Evolutionary conservation across 2,888 invertebrate genomes (phyloP), one percentile per base, ranked within the genome.

Genomic region (Margaritifera margaritifera): DNA sequence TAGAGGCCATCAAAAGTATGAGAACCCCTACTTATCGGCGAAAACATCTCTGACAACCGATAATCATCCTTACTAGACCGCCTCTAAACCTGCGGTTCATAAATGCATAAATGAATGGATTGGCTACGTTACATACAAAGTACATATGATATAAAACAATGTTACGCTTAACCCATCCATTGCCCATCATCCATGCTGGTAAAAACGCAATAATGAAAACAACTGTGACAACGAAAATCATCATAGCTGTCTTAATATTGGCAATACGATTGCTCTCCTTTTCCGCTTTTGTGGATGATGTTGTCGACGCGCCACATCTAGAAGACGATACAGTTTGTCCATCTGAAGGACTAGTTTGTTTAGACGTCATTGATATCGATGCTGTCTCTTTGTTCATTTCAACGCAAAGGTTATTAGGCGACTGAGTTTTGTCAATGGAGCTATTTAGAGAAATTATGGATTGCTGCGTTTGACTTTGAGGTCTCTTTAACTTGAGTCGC

Each of bases 141-240:
- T 89, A 89, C 80, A 88, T 84, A 71, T 89, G 88, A 72, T 87
- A 89, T 5, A 88, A 74, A 19, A 84, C 75, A 54, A 76, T 71
- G 60, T 83, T 82, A 66, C 81, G 78, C 0, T 71, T 66, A 2
- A 87, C 66, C 53, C 84, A 65, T 19, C 61, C 31, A 42, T 84
- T 75, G 11, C 86, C 83, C 84, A 86, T 88, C 18, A 89, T 75
- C 77, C 83, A 85, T 15, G 87, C 84, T 1, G 89, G 89, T 42
- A 87, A 69, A 71, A 87, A 89, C 6, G 88, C 86, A 22, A 88
- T 75, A 24, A 88, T 78, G 69, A 88, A 89, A 55, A 88, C 87
- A 18, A 88, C 72, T 3, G 88, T 87, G 1, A 89, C 89, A 18
- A 88, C 88, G 76, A 88, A 89, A 70, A 89, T 71, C 88, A 89